Percentiles rank a stretch among this genome's conserved stretches.
These are phyloP conservation scores for Macrotrachela quadricornifera DNA, from an alignment of 1,140 invertebrate genomes.

Conservation along the genomic window DNA sequence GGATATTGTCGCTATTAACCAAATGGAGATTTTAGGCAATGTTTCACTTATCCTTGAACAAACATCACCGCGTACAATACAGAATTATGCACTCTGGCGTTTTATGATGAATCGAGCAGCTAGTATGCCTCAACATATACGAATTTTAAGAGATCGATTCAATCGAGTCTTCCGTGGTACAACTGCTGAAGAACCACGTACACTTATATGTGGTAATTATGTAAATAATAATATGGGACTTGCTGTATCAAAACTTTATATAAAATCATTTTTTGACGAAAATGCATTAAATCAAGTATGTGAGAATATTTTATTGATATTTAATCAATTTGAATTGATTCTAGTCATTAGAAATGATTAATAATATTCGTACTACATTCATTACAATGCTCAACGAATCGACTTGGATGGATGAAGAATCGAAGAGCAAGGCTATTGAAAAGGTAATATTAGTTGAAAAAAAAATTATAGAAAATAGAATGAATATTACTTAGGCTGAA, in stretches of 20 bases:
- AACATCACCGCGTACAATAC: conserved; percentile 26
- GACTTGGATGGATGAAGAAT: conserved; percentile 59
- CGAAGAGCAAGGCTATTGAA: conserved; percentile 44
- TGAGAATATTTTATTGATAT: conserved; percentile 3
- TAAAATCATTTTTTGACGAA: conserved; percentile 59
- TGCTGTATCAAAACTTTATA: conserved; percentile 61
- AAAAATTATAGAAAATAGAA: conserved; percentile 14
- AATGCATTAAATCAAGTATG: conserved; percentile 51
- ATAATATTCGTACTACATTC: conserved; percentile 54
- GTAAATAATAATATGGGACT: conserved; percentile 62
- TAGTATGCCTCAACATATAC: conserved; percentile 58
- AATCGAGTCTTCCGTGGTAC: conserved; percentile 46
- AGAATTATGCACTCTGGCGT: conserved; percentile 62
- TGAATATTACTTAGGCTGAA: conserved; percentile 4
- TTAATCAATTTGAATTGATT: conserved; percentile 7
- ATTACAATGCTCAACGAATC: conserved; percentile 45
- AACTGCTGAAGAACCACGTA: conserved; percentile 48
- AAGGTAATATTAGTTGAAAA: too few species aligned
- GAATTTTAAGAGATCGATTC: conserved; percentile 48
- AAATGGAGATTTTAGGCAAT: too few species aligned
- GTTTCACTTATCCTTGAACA: too few species aligned
- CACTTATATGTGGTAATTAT: conserved; percentile 58
- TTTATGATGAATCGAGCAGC: conserved; percentile 62
- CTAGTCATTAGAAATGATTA: conserved; percentile 61
- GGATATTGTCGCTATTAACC: not conserved